phyloP scores from a whole-genome alignment of 2,113 vertebrate species.

The Climacteris rufus region DNA sequence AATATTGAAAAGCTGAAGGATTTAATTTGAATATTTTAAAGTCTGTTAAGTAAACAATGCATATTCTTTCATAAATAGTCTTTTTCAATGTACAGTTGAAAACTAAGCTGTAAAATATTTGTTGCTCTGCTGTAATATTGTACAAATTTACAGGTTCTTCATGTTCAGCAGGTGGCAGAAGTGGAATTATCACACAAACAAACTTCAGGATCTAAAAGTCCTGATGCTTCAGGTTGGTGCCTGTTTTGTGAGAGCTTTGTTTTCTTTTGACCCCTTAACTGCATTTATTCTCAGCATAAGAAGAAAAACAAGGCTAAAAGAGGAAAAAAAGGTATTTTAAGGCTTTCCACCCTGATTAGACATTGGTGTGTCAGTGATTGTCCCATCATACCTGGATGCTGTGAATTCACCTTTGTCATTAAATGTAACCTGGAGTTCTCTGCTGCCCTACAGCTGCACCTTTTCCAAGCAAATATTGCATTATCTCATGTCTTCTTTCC shows the following conservation, averaged over 20 bases:
- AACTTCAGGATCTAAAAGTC: constrained; percentile 50
- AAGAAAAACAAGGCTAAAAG: not conserved
- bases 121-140: constrained; percentile 43
- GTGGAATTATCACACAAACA: not conserved
- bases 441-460: not conserved
- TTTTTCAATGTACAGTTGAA: not conserved
- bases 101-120: not conserved
- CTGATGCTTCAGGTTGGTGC: constrained; percentile 68
- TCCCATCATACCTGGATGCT: not conserved
- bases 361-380: not conserved
- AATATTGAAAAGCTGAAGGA: not conserved
- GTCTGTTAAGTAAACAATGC: not conserved
- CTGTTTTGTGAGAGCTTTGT: not conserved
- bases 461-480: not conserved
- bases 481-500: not conserved
- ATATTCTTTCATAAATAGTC: fast-evolving
- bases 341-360: not conserved
- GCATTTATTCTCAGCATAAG: not conserved
- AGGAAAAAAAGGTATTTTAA: not conserved
- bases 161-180: constrained; percentile 76
- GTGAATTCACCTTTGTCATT: not conserved
- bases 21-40: not conserved
- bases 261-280: not conserved
- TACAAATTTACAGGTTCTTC: constrained; percentile 73
- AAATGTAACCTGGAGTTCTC: not conserved